Conservation (phyloP, 2,113 vertebrate genomes). For the Bucco capensis region DNA sequence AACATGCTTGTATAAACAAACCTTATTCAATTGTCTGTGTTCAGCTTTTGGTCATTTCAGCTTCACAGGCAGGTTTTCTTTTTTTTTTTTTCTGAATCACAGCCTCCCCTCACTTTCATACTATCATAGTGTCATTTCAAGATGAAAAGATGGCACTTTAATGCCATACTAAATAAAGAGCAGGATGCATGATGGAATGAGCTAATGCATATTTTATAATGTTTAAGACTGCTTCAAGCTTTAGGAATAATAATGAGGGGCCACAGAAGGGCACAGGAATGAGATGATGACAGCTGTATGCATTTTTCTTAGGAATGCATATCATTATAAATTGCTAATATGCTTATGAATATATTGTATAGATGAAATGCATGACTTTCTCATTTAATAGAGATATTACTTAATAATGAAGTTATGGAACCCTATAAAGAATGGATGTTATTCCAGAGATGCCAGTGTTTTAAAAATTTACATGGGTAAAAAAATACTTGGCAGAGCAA, state of each 20-base stretch:
- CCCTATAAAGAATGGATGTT: conserved; percentile 44
- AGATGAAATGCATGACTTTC: conserved; percentile 28
- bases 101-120: not conserved
- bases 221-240: conserved; percentile 56
- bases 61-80: not conserved
- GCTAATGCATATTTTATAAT: conserved; percentile 54
- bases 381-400: conserved; percentile 48
- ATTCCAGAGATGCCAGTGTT: conserved; percentile 32
- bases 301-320: conserved; percentile 25
- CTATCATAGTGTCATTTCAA: not conserved
- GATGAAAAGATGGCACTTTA: conserved; percentile 9
- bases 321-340: conserved; percentile 45
- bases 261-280: conserved; percentile 34
- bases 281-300: conserved; percentile 33
- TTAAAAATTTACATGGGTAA: conserved; percentile 36
- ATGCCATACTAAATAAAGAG: conserved; percentile 39
- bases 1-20: not conserved
- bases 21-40: not conserved
- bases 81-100: not conserved
- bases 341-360: not conserved
- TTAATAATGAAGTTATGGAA: conserved; percentile 53
- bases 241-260: conserved; percentile 62
- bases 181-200: conserved; percentile 16
- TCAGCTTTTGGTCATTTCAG: not conserved
- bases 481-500: conserved; percentile 25